phyloP scores from a whole-genome alignment of 2,888 invertebrate species.

The Neoscelio sp. region DNA sequence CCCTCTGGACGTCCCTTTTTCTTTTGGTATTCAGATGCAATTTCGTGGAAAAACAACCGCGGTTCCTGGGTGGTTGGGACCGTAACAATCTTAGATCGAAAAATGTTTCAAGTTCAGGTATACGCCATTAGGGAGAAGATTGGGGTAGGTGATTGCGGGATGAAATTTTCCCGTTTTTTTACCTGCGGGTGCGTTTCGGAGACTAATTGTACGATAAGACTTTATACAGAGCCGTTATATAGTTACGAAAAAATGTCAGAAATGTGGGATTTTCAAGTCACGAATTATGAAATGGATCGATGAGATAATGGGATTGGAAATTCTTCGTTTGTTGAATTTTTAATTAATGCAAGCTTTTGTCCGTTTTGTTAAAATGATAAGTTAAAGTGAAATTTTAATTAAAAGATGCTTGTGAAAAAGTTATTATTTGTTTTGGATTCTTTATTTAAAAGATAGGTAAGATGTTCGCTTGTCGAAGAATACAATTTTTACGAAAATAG shows the following conservation, averaged over 20 bases:
- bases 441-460: neutral
- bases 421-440: no score
- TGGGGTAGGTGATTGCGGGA: constrained; percentile 28
- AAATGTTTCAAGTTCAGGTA: neutral
- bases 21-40: constrained; percentile 15
- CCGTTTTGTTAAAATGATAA: constrained; percentile 22
- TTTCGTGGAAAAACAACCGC: constrained; percentile 43
- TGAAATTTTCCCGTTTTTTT: constrained; percentile 46
- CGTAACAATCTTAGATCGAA: constrained; percentile 5
- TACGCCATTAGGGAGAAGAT: constrained; percentile 26
- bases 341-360: constrained; percentile 8
- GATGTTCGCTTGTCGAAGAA: constrained; percentile 2
- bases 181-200: constrained; percentile 17
- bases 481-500: constrained; percentile 4
- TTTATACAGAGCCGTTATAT: constrained; percentile 32
- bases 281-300: constrained; percentile 39
- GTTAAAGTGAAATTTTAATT: neutral
- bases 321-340: constrained; percentile 19
- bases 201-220: constrained; percentile 23
- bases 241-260: constrained; percentile 1
- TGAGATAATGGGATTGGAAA: constrained; percentile 15
- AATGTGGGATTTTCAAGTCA: constrained; percentile 32
- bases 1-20: constrained; percentile 74
- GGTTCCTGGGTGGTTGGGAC: constrained; percentile 17
- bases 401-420: no score